Conservation (phyloP, 2,888 invertebrate genomes). For the Drosophila atripex region DNA sequence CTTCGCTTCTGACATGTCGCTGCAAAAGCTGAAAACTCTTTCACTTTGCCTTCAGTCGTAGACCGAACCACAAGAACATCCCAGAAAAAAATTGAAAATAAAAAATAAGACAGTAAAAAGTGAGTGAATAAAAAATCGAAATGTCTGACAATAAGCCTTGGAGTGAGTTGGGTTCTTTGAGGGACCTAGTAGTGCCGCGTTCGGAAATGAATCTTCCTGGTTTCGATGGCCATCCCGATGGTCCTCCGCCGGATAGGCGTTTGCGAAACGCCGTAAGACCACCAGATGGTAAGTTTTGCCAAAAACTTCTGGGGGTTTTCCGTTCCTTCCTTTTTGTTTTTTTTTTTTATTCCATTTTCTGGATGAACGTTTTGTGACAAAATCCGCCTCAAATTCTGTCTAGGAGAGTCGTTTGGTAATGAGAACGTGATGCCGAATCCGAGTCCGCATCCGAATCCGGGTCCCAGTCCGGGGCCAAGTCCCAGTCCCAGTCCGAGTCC, state of each 20-base stretch:
- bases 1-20: not conserved
- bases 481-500: not conserved
- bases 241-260: not conserved
- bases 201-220: not conserved
- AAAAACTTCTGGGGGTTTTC: not conserved
- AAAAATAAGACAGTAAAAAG: too few species aligned
- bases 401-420: too few species aligned
- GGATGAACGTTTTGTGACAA: too few species aligned
- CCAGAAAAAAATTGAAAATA: too few species aligned
- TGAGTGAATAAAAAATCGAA: not conserved
- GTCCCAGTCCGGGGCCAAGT: not conserved
- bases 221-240: not conserved
- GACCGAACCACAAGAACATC: too few species aligned
- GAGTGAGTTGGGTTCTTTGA: not conserved
- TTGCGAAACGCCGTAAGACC: not conserved
- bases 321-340: too few species aligned
- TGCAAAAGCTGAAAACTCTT: not conserved
- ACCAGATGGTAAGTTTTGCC: not conserved
- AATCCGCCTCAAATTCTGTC: too few species aligned
- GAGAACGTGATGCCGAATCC: not conserved
- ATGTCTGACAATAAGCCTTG: not conserved
- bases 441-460: not conserved
- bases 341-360: too few species aligned
- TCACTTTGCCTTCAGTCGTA: not conserved
- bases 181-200: not conserved